phyloP scores from a whole-genome alignment of 1,140 invertebrate genomes.

The Drosophila tani region DNA sequence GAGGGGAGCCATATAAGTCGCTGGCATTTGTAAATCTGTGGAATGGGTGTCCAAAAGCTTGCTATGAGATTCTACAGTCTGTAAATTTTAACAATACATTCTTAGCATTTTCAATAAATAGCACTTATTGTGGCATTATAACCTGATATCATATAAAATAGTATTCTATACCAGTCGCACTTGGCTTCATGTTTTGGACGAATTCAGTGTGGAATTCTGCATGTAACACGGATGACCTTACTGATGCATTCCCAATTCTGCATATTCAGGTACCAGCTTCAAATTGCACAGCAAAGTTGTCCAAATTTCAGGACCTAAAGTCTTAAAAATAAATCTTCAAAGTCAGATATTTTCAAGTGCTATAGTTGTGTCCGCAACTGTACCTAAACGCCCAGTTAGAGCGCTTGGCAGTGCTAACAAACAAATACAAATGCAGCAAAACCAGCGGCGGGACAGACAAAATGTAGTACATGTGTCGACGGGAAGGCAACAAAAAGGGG shows the following conservation, averaged over 20 bases:
- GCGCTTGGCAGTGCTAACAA: constrained; percentile 58
- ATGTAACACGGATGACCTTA: too few relatives aligned
- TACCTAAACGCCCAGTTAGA: constrained; percentile 31
- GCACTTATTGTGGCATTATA: too few relatives aligned
- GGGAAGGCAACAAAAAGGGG: constrained; percentile 4
- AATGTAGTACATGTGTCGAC: constrained; percentile 68
- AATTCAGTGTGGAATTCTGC: too few relatives aligned
- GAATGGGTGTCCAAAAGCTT: too few relatives aligned
- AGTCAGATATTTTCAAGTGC: neutral
- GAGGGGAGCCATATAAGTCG: too few relatives aligned
- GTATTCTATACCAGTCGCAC: too few relatives aligned
- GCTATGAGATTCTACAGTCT: neutral
- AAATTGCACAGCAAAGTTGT: too few relatives aligned
- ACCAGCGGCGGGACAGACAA: constrained; percentile 53
- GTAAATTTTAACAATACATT: neutral
- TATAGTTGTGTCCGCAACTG: neutral
- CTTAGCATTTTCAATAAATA: neutral
- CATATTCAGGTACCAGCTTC: too few relatives aligned
- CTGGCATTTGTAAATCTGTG: neutral
- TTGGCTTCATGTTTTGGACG: too few relatives aligned
- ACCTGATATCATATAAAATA: too few relatives aligned
- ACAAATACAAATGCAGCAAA: constrained; percentile 70
- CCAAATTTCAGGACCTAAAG: too few relatives aligned
- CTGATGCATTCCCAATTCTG: too few relatives aligned
- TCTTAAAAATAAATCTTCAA: neutral